Evolutionary conservation across 1,140 invertebrate species (phyloP), one percentile per base, ranked within the genome.

Genomic region (Psix sp.): DNA sequence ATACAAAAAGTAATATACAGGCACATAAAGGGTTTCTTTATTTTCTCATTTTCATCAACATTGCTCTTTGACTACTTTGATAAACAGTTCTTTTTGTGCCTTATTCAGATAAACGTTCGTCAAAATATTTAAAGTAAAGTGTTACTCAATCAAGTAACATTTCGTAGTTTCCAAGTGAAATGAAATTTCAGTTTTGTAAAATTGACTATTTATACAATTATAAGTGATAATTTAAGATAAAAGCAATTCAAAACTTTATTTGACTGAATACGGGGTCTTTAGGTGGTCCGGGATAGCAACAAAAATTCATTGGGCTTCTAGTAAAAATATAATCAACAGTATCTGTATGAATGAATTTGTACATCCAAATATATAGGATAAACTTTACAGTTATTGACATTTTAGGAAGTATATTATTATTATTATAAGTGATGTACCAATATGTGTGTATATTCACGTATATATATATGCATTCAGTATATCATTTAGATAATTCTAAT

Each of bases 201-300:
- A 73, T 73, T 73, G 60, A 60, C 70, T 65, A 63, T 72, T 39
- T 10, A 31, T 7, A 14, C 59, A 40, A 10, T 1, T 45, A 46
- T 73, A 73, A 65, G 60, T 46, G 48, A 65, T 71, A 65, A 65
- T 0, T 21, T 46, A 63, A 46, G 29, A 39, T 24, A 46, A 16
- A 10, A 31, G 43, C 51, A 29, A 48, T 40, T 24, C 18, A 16
- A 39, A 17, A 10, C 11, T 48, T 60, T 6, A 31, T 51, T 65
- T 52, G 39, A 40, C 36, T 40, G 29, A 59, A 46, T 6, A 4
- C 0, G 35, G 11, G 18, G n/a, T 43, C 31, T 63, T 49, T 74
- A 77, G 77, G 84, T 86, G 83, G 83, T 83, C 84, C 81, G 83
- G 83, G 31, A 48, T 68, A 74, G 16, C 11, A 43, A 43, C 40